These are phyloP conservation scores for Turritopsis dohrnii DNA, from an alignment of 30 jellyfish, hydroid and myxozoan genomes.

Conservation along the genomic window DNA sequence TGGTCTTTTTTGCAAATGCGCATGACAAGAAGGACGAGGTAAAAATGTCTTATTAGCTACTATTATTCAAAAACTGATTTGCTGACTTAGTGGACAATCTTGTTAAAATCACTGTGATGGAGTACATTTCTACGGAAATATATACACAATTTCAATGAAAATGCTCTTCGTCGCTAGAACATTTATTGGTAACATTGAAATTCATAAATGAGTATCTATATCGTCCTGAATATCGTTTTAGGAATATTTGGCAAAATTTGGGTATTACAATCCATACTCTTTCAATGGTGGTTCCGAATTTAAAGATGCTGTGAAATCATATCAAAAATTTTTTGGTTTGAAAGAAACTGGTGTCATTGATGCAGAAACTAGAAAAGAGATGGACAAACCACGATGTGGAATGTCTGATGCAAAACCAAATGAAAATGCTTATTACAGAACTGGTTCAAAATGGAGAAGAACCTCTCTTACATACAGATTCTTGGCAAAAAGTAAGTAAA, in stretches of 20 bases:
- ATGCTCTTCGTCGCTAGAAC: too few relatives aligned
- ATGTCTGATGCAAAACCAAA: constrained; percentile 5
- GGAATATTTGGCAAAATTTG: constrained; percentile 1
- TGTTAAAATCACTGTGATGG: too few relatives aligned
- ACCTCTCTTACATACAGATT: constrained; percentile 12
- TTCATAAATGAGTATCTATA: too few relatives aligned
- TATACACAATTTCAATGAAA: too few relatives aligned
- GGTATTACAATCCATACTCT: constrained; percentile 3
- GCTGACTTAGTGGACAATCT: too few relatives aligned
- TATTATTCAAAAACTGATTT: not conserved
- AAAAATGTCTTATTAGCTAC: too few relatives aligned
- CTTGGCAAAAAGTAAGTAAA: not conserved
- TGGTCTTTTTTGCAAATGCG: not conserved
- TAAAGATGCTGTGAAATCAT: not conserved
- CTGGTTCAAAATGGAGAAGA: not conserved
- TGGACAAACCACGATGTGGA: constrained; percentile 18
- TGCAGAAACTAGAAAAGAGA: not conserved
- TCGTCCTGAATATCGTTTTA: too few relatives aligned
- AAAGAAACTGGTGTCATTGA: constrained; percentile 11
- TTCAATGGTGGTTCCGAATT: constrained; percentile 12
- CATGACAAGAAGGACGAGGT: not conserved
- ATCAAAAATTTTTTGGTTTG: constrained; percentile 9
- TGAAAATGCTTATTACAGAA: not conserved
- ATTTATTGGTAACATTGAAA: too few relatives aligned
- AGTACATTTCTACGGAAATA: too few relatives aligned